Evolutionary conservation across 2,113 vertebrate species (phyloP), one percentile per base, ranked within the genome.

Genomic region (Pipa parva): DNA sequence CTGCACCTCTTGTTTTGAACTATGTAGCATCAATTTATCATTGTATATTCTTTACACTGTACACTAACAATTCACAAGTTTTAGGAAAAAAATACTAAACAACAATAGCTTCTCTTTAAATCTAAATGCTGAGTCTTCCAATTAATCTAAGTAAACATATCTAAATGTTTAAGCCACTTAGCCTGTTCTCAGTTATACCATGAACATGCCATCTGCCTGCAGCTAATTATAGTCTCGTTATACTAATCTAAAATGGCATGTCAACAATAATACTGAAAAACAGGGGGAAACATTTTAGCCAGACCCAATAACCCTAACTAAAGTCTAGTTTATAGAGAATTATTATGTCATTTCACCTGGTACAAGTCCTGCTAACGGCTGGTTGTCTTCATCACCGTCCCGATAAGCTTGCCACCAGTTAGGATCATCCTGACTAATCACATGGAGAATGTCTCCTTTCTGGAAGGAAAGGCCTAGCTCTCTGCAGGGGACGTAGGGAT

Each of bases 371-470:
- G 95, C 95, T 37, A 98, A 76, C 11, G 92, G 93, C 50, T 97
- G 93, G 69, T 92, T 97, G 76, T 98, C 93, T 81, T 97, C 94
- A 15, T 98, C 93, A 24, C 93, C 95, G 46, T 98, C 95, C 79
- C 93, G 82, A 83, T 97, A 97, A 70, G 95, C 95, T 80, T 98
- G 95, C 95, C 95, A 98, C 95, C 95, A 98, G 79, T 91, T 95
- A 71, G 95, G 92, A 80, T 98, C 95, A 57, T 97, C 95, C 78
- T 98, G 95, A 80, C 95, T 96, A 74, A 97, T 96, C 42, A 97
- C 88, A 55, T 98, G 95, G 50, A 98, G 93, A 73, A 98, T 93
- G 80, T 98, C 95, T 26, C 95, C 95, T 69, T 94, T 97, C 75
- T 95, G 93, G 80, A 98, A 98, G 72, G 92, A 95, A 0, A 98